A percentile compares a stretch with the other conserved stretches of the same genome.
Conservation (phyloP, 2,797 vertebrate genomes). For the Ceryle rudis region DNA sequence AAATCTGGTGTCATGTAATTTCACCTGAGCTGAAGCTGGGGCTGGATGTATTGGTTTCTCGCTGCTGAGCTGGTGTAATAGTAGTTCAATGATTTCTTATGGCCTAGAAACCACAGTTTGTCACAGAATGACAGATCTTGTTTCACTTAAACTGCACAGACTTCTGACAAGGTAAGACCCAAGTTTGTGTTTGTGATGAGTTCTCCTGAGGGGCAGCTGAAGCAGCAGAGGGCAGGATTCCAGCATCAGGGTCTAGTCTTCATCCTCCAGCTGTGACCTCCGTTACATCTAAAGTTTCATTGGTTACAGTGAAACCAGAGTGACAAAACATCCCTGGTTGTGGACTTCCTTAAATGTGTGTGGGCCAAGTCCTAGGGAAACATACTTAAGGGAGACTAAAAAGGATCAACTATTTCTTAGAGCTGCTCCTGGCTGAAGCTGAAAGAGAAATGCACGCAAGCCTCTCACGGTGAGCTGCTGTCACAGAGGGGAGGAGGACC, state of each 20-base stretch:
- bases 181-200: not conserved
- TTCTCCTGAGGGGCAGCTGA: not conserved
- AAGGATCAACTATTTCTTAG: not conserved
- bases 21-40: not conserved
- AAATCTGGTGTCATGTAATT: not conserved
- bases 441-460: not conserved
- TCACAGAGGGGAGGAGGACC: not conserved
- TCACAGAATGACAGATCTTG: not conserved
- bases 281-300: fast-evolving
- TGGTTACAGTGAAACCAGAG: not conserved
- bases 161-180: not conserved
- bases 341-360: not conserved
- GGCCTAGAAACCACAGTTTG: not conserved
- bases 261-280: not conserved
- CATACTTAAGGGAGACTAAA: not conserved
- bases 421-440: not conserved
- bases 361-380: not conserved
- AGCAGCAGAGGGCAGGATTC: not conserved
- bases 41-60: fast-evolving
- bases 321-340: not conserved
- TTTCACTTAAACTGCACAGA: not conserved
- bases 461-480: not conserved
- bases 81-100: not conserved
- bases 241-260: not conserved
- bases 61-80: not conserved